Base-by-base conservation (phyloP, 1,140 invertebrate species). In the Nasonia giraulti region DNA sequence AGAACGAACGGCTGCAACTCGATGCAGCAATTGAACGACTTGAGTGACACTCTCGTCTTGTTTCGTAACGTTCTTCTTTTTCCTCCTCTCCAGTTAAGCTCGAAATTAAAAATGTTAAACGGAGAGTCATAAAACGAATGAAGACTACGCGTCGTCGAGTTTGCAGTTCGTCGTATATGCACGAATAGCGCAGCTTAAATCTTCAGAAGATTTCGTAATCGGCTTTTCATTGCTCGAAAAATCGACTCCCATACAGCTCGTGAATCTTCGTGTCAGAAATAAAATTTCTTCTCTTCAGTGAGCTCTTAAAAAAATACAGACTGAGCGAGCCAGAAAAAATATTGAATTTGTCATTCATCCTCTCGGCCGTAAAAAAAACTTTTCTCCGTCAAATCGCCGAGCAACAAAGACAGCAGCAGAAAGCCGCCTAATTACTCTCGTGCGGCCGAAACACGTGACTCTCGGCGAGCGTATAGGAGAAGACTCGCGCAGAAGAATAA, bases 391-490 rank as follows among this genome's bases (percentile, higher is more conserved):
- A 17, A 17, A 55, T 17, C 17, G 4, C 8, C 10, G 11, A 69
- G 68, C 10, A 69, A 31, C 2, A 69, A 69, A 69, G 68, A 69
- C 11, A 69, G 68, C 20, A 11, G n/a, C 68, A 31, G 11, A n/a
- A n/a, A 31, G 4, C 17, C 55, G 17, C n/a, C 55, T 62, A 62
- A 62, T 62, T 62, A 62, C 20, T 20, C 55, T 20, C 20, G 20
- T 17, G 50, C 50, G 50, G 50, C 50, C 5, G 20, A 62, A 62
- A 50, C 80, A 82, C 80, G 69, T 82, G 79, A 81, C 47, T 62
- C 55, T 7, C 4, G 4, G 17, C 55, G 20, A n/a, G 12, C 12
- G 10, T 50, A 50, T 50, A 50, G 4, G 20, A 4, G 17, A 62
- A 5, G 55, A 62, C 6, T 17, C 17, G 55, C 17, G 20, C 10